These are phyloP conservation scores for Vombatus ursinus DNA, from an alignment of 2,113 vertebrate species.

Conservation along the genomic window DNA sequence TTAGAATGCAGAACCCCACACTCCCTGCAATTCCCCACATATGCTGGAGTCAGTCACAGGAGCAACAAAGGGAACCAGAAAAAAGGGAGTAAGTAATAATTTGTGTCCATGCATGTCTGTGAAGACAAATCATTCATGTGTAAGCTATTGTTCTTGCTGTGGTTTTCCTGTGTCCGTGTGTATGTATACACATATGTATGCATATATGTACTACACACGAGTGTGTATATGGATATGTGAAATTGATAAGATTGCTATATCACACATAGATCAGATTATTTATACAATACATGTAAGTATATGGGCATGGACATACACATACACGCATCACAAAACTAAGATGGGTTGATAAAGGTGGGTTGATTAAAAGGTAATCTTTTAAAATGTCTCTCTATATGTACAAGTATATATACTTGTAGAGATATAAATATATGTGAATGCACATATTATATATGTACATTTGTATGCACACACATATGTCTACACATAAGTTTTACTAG, in stretches of 20 bases:
- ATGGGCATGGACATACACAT: not conserved
- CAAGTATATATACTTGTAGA: not conserved
- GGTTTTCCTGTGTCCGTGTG: not conserved
- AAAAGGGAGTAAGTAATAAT: not conserved
- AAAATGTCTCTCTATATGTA: not conserved
- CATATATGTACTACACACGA: not conserved
- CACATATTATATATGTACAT: too few species aligned
- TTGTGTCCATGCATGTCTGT: not conserved
- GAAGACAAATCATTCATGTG: not conserved
- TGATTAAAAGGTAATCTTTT: not conserved
- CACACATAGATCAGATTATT: not conserved
- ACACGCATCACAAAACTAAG: not conserved
- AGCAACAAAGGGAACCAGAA: not conserved
- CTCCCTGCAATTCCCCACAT: not conserved
- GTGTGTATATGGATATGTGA: not conserved
- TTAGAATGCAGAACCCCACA: not conserved
- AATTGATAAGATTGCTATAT: not conserved
- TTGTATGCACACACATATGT: too few species aligned
- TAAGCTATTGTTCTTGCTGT: not conserved
- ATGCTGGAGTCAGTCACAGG: not conserved
- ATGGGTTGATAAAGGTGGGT: not conserved
- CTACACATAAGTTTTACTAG: too few species aligned
- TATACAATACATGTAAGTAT: too few species aligned
- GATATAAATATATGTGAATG: not conserved
- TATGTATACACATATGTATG: not conserved